Evolutionary conservation across 2,113 vertebrate species (phyloP).

Genomic region (Alethe diademata): DNA sequence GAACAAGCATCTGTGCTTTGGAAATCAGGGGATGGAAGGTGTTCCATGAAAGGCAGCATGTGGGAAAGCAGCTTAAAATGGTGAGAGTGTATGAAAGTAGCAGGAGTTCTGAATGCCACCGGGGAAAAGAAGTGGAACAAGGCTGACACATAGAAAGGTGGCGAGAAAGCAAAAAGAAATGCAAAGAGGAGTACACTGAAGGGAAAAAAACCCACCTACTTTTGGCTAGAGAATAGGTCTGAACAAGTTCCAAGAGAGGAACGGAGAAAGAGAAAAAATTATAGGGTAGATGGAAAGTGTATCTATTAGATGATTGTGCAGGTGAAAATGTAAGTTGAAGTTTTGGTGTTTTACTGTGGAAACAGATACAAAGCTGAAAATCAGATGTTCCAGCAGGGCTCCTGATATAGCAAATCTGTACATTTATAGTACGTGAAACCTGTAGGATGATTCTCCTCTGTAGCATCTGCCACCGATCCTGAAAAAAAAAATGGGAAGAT

Average conservation of each 20-base stretch:
- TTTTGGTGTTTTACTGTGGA: neutral
- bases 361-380: slow-evolving; percentile 13
- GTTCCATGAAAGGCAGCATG: slow-evolving; percentile 54
- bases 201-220: neutral
- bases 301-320: neutral
- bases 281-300: slow-evolving; percentile 8
- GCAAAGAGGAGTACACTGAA: slow-evolving; percentile 11
- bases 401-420: neutral
- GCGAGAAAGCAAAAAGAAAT: slow-evolving; percentile 51
- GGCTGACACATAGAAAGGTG: slow-evolving; percentile 62
- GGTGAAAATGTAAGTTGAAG: neutral
- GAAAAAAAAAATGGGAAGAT: neutral
- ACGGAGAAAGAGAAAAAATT: neutral
- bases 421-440: neutral
- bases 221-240: slow-evolving; percentile 30
- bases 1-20: slow-evolving; percentile 62
- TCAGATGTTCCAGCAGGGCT: neutral
- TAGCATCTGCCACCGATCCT: neutral
- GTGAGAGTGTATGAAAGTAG: slow-evolving; percentile 43
- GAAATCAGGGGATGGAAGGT: slow-evolving; percentile 50
- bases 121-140: slow-evolving; percentile 53
- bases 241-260: slow-evolving; percentile 40
- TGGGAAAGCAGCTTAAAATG: slow-evolving; percentile 61
- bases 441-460: neutral
- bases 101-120: slow-evolving; percentile 56